phyloP scores from a whole-genome alignment of 2,888 invertebrate species.

The Mesorhabditis sp. region DNA sequence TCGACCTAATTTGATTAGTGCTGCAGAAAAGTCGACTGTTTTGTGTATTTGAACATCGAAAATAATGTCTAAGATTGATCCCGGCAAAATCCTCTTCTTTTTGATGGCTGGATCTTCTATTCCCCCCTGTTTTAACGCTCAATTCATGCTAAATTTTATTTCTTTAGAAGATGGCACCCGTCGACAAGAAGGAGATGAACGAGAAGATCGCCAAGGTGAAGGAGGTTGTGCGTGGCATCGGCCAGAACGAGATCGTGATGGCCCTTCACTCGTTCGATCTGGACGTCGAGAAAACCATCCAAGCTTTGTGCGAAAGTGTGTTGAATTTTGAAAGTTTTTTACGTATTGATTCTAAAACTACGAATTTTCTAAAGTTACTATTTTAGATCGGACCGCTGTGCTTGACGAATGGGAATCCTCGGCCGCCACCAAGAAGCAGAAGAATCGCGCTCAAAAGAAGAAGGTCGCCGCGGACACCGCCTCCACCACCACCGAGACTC shows the following conservation, averaged over 20 bases:
- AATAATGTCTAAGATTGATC: no score
- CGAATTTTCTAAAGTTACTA: not conserved
- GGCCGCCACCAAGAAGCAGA: slow-evolving; percentile 30
- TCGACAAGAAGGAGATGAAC: slow-evolving; percentile 47
- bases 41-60: no score
- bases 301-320: slow-evolving; percentile 61
- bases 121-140: not conserved
- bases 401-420: slow-evolving; percentile 50
- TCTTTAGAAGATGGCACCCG: slow-evolving; percentile 34
- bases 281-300: slow-evolving; percentile 61
- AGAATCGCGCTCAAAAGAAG: slow-evolving; percentile 48
- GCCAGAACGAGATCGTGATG: slow-evolving; percentile 61
- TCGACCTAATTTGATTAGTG: no score
- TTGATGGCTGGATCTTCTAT: no score
- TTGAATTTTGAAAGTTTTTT: slow-evolving; percentile 7
- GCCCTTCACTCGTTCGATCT: slow-evolving; percentile 62
- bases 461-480: slow-evolving; percentile 19
- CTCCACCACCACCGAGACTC: slow-evolving; percentile 8
- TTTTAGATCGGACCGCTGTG: slow-evolving; percentile 44
- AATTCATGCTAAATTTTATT: slow-evolving; percentile 6
- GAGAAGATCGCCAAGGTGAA: slow-evolving; percentile 57
- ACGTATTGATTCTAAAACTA: not conserved
- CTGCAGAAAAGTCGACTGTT: no score
- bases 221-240: slow-evolving; percentile 59
- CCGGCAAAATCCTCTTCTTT: no score